Conservation (phyloP, 2,113 vertebrate genomes). For the Gadus macrocephalus region DNA sequence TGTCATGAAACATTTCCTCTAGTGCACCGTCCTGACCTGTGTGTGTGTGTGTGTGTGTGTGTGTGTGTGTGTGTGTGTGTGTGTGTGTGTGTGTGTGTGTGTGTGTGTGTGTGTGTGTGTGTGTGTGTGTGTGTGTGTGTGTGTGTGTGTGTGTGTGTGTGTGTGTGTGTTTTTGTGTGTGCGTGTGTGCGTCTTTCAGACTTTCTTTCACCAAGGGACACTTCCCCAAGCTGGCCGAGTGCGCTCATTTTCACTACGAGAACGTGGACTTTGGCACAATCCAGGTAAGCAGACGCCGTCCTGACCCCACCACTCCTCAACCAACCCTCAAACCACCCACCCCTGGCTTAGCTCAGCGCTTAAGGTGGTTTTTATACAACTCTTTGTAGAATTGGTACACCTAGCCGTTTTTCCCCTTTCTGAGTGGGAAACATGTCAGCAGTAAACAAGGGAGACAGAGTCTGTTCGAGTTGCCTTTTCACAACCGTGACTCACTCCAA, state of each 20-base stretch:
- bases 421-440: too few relatives aligned
- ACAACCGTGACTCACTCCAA: too few relatives aligned
- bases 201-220: constrained; percentile 96
- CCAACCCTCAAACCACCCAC: too few relatives aligned
- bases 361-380: too few relatives aligned
- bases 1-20: constrained; percentile 14
- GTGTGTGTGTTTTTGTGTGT: constrained; percentile 22
- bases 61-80: constrained; percentile 23
- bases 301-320: too few relatives aligned
- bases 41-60: constrained; percentile 22
- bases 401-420: too few relatives aligned
- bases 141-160: constrained; percentile 24
- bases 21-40: constrained; percentile 29
- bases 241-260: constrained; percentile 98
- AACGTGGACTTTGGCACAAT: constrained; percentile 98
- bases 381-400: too few relatives aligned
- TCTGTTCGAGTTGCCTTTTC: too few relatives aligned
- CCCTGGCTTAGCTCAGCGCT: too few relatives aligned
- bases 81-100: constrained; percentile 22
- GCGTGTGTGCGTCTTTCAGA: constrained; percentile 66
- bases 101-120: constrained; percentile 24
- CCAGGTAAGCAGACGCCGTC: constrained; percentile 75
- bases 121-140: constrained; percentile 27
- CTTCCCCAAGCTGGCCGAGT: constrained; percentile 97
- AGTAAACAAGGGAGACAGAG: too few relatives aligned